Base-by-base conservation (phyloP, 2,888 invertebrate species). In the Theretra japonica region DNA sequence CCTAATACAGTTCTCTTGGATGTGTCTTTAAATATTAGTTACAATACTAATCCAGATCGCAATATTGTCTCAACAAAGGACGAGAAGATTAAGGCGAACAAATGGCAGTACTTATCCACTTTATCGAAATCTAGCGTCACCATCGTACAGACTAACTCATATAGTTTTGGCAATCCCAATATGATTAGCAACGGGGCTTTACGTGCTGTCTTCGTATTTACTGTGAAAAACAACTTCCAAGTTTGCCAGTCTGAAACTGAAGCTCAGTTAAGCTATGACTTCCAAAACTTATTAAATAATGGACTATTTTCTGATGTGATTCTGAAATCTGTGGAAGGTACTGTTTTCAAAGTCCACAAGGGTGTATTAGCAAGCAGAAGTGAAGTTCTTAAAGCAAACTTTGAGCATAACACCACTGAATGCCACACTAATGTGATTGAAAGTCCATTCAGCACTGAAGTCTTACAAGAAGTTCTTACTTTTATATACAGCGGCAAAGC, bases 401-500 rank as follows among this genome's bases (percentile, higher is more conserved):
- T 94, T 82, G 90, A 92, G 73, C 93, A 94, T 70, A 93, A 93
- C 75, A 94, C 93, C 58, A 88, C 85, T 25, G 94, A 94, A 80
- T 89, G 90, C 75, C 77, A 76, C 5, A 94, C 93, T 7, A 94
- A 94, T 75, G 75, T 89, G 74, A 87, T 94, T 3, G 89, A 92
- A 74, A 90, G 91, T 62, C 90, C 88, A 0, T 80, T 93, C 2
- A 91, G 92, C n/a, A 82, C 91, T 23, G 92, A 92, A 68, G 90
- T 93, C 0, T 75, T 94, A 19, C 80, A 79, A 57, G 93, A 93
- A 85, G 91, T 94, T 0, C 75, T 94, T 3, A 90, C 87, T 28
- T 94, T 90, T 70, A 89, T 94, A 72, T 94, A 94, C 70, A 93
- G 89, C 75, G 94, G 93, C 73, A 92, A 92, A 82, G 90, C 93